Evolutionary conservation across 2,113 vertebrate species (phyloP), one percentile per base, ranked within the genome.

Genomic region (Clarias gariepinus): DNA sequence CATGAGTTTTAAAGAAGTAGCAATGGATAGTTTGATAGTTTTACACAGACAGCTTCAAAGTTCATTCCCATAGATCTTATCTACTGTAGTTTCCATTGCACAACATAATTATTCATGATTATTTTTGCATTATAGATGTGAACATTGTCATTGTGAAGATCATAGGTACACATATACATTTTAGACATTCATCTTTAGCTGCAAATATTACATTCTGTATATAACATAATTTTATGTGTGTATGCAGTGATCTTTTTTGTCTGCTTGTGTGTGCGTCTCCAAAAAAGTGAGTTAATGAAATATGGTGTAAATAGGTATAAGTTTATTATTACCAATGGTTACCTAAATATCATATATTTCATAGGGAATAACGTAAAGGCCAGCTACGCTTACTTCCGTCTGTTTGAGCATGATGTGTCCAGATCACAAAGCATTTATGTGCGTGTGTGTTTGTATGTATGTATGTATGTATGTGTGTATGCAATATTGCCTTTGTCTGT

Each of bases 381-480:
- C 94, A 91, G 91, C 93, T 94, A 89, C 81, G 92, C 94, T 91
- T 87, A 89, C 80, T 71, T 82, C 69, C 88, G 91, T 91, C 52
- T 88, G 84, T 91, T 94, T 95, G 94, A 96, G 95, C 95, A 95
- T 95, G 95, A 93, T 95, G 95, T 95, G 94, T 96, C 94, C 95
- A 95, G 94, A 91, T 95, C 94, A 95, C 94, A 81, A 78, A 86
- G 83, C 89, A 90, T 89, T 69, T 33, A 25, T 80, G 79, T 89
- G 86, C 55, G 82, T 86, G 55, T 84, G 57, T 90, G 52, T 36
- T 36, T 36, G 33, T 36, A 36, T 36, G 33, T 36, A 36, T 76
- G 68, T 83, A 25, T 71, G 13, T 84, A 21, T 87, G 82, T 90
- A 68, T 92, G 92, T 92, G 52, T 89, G 69, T 88, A 84, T 81